phyloP scores from a whole-genome alignment of 2,113 vertebrate genomes.

The Alexandromys fortis region DNA sequence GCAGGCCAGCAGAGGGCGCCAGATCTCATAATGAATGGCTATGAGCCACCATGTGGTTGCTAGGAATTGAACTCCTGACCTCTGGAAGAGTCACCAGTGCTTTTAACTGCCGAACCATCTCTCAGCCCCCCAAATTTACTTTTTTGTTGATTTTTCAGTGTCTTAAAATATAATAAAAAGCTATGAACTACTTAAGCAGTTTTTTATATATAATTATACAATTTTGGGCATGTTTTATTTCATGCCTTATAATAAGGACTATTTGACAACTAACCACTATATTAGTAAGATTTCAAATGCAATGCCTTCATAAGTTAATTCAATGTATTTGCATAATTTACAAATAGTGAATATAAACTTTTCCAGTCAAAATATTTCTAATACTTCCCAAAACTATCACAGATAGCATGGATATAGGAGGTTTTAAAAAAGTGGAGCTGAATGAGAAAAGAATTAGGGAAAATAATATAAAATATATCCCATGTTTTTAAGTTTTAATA shows the following conservation, averaged over 20 bases:
- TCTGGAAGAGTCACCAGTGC: too few relatives aligned
- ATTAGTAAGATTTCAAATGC: conserved; percentile 44
- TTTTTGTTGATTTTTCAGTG: not conserved
- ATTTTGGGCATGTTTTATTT: not conserved
- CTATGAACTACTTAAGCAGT: conserved; percentile 25
- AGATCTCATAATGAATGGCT: too few relatives aligned
- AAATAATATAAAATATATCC: not conserved
- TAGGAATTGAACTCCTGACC: too few relatives aligned
- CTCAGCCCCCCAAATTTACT: not conserved
- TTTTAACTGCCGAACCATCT: too few relatives aligned
- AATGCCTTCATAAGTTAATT: conserved; percentile 20
- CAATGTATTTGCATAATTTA: conserved; percentile 53
- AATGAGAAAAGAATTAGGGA: not conserved
- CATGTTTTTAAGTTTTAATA: not conserved
- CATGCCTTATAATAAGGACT: not conserved
- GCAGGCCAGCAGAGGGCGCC: too few relatives aligned
- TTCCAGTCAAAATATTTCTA: not conserved
- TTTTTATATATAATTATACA: not conserved
- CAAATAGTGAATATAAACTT: conserved; percentile 5
- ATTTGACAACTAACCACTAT: not conserved
- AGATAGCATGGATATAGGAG: not conserved
- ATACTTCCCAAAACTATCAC: not conserved
- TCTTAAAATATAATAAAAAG: conserved; percentile 6
- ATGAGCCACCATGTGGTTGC: too few relatives aligned
- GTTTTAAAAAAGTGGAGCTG: not conserved